Base-by-base conservation (phyloP, 2,888 invertebrate species). In the Patella caerulea region DNA sequence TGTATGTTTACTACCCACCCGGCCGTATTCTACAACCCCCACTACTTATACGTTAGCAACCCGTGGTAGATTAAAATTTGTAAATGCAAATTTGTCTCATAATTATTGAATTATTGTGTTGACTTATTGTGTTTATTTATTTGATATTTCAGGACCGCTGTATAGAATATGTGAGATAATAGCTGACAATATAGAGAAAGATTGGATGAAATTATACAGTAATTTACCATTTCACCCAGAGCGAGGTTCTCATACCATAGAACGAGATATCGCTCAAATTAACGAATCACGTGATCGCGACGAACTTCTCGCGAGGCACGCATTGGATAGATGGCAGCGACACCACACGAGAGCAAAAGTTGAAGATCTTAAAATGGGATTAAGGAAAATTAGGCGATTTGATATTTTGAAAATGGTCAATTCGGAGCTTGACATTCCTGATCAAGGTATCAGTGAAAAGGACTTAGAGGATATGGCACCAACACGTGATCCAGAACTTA, bases 151-250 rank as follows among this genome's bases (percentile, higher is more conserved):
- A 89, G 90, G 87, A 78, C 85, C 87, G 5, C 77, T 90, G 52
- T 85, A 86, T 71, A 86, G 83, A 75, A 87, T 85, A 1, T 89
- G 89, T 78, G 80, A 77, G 15, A 79, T 86, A 7, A 85, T 89
- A 1, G 79, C 85, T 14, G 74, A 78, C 5, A 73, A 83, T 52
- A 86, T 90, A 34, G 87, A 86, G 24, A 83, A 82, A 24, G 89
- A 90, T 76, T 89, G 90, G 89, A 83, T 86, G 65, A 73, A 85
- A 52, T 81, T 90, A 29, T 90, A 90, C 78, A 84, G 88, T 3
- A 82, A 84, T 24, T 83, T 90, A 15, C 88, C 88, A 3, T 90
- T 90, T 83, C 78, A 84, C 75, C 90, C 90, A 29, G 79, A 81
- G 72, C 83, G 90, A 59, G 90, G 90, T 17, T 76, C 82, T 15